A percentile compares a stretch with the other conserved stretches of the same genome.
Conservation (phyloP, 2,113 vertebrate genomes). For the Saguinus midas region DNA sequence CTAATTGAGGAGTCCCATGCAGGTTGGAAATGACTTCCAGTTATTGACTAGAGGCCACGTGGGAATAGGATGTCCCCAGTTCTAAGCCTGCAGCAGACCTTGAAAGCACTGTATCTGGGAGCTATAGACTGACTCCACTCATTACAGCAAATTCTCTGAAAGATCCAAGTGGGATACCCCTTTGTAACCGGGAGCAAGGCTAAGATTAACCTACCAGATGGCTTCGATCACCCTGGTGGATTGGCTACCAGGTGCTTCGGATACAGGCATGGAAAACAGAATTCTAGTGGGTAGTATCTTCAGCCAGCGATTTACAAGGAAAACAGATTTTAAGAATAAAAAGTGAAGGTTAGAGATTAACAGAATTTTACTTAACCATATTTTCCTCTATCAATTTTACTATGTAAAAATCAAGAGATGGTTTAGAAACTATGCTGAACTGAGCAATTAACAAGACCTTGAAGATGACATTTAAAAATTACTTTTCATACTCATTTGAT, state of each 20-base stretch:
- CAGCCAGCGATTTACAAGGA: background rate
- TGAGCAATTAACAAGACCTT: background rate
- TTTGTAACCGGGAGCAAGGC: background rate
- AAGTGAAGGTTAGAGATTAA: background rate
- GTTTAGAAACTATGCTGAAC: background rate
- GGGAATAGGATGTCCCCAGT: background rate
- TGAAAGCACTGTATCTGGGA: background rate
- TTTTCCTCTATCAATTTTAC: background rate
- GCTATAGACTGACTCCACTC: background rate
- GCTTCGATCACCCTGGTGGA: background rate
- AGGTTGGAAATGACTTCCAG: background rate
- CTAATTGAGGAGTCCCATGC: too few relatives aligned
- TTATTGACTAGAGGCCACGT: background rate
- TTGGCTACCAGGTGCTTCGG: background rate
- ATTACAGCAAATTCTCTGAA: background rate
- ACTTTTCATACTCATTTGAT: background rate
- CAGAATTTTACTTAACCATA: background rate
- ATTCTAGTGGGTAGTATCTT: background rate
- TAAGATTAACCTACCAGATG: background rate
- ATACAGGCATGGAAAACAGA: background rate
- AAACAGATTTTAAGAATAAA: background rate
- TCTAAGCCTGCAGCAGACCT: background rate
- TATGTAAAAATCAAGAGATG: background rate
- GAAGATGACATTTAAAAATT: background rate
- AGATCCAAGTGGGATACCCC: background rate